Base-by-base conservation (phyloP, 2,113 vertebrate species). In the Typhlomys cinereus region DNA sequence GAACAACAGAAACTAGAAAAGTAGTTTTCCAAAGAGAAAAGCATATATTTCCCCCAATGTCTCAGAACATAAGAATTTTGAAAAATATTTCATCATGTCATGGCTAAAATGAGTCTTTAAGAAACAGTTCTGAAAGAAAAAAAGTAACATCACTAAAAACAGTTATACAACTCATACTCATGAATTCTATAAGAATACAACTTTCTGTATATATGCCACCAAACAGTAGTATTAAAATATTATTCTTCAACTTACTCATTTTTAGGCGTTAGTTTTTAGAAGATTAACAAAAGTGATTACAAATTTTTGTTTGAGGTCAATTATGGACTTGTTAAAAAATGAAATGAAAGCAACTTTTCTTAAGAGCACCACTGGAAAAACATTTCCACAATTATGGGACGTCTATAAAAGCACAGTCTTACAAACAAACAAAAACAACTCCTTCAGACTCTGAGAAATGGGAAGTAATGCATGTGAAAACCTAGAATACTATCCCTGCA, bases 221-320 rank as follows among this genome's bases (percentile, higher is more conserved):
- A 75, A 29, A 81, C 46, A 85, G 15, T 54, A 82, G 52, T 94
- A 93, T 95, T 62, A 85, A 93, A 91, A 80, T 85, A 94, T 31
- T 9, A 69, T 67, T 34, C 11, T 88, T 15, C 61, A 67, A 31
- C 44, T 86, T 92, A 80, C 18, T 69, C 13, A 91, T 39, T 52
- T 92, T 83, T 23, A 86, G 48, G 64, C 88, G 48, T 62, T 88
- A 79, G 64, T 64, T 90, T 48, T 88, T 66, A 61, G 93, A 94
- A 15, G 15, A 85, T 88, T 78, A 94, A 80, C 21, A 90, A 92
- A 79, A 59, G 9, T 44, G 29, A 85, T 86, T 74, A 79, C 78
- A 64, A 82, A 79, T 79, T 88, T n/a, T 67, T 83, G 73, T 86
- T 82, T 92, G 25, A 88, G 94, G 80, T 74, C 1, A 88, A 74